Conservation (phyloP, 2,113 vertebrate genomes). For the Sorex fumeus region DNA sequence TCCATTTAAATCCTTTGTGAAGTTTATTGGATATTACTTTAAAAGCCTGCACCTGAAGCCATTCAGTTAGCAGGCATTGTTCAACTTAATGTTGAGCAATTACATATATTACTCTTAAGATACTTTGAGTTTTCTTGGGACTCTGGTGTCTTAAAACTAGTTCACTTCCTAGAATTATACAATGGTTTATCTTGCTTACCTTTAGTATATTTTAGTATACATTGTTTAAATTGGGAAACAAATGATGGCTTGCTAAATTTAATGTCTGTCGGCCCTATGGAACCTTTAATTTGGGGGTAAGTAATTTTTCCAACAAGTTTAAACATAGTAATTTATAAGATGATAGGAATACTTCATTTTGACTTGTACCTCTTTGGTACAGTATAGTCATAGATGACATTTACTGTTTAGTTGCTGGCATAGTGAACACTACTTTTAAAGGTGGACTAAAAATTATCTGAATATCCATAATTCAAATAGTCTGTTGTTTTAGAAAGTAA, state of each 20-base stretch:
- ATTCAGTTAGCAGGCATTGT: neutral
- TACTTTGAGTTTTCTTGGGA: conserved; percentile 37
- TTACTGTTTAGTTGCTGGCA: conserved; percentile 57
- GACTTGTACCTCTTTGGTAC: conserved; percentile 16
- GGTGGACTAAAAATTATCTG: conserved; percentile 31
- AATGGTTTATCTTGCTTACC: conserved; percentile 42
- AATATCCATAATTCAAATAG: conserved; percentile 5
- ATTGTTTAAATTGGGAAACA: conserved; percentile 53
- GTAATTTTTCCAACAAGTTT: conserved; percentile 66
- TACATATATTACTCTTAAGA: neutral
- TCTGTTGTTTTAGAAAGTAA: conserved; percentile 1
- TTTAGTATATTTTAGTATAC: conserved; percentile 59
- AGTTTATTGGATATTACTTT: conserved; percentile 49
- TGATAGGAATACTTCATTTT: conserved; percentile 53
- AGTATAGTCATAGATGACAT: conserved; percentile 31
- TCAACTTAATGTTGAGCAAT: conserved; percentile 55
- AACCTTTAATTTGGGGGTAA: conserved; percentile 65
- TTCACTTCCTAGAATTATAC: conserved; percentile 45
- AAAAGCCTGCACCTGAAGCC: conserved; percentile 56
- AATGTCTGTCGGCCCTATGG: conserved; percentile 42
- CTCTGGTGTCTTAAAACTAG: neutral
- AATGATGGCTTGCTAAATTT: conserved; percentile 62
- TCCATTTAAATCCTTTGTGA: conserved; percentile 57
- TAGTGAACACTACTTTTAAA: conserved; percentile 66
- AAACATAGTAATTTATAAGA: conserved; percentile 53